Base-by-base conservation (phyloP, 2,113 vertebrate genomes). In the Amphilophus citrinellus region DNA sequence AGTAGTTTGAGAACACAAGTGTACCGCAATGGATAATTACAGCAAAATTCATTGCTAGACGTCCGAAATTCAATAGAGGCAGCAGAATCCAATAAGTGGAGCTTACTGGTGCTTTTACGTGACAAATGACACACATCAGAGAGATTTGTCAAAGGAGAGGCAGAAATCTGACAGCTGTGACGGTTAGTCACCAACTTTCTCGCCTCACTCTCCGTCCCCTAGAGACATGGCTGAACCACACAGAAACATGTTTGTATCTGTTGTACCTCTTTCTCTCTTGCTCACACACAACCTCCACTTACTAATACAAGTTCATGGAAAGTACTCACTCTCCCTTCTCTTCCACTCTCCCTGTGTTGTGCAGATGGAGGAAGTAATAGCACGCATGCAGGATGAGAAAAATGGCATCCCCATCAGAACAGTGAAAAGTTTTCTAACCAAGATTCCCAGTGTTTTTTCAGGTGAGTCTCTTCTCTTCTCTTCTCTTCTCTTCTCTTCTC, bases 401-500 rank as follows among this genome's bases (percentile, higher is more conserved):
- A 98, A 97, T 79, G 98, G 98, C 85, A 99, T 99, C 94, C 97
- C 98, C 35, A 99, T 99, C 91, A 97, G 98, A 76, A 99, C 98
- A 30, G 98, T 99, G 92, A 99, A 99, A 96, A 99, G 98, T 94
- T 99, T 99, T 94, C 97, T 99, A 89, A 98, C 98, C 95, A 99
- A 98, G 97, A 99, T 99, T 82, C 98, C 98, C 84, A 99, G 98
- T 90, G 98, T 99, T 90, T 99, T 99, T 96, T 99, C 98, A 92
- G 98, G 98, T 99, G 97, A 97, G 97, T 87, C 17, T 65, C 18
- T 20, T 24, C 30, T 71, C 63, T 24, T 14, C 63, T 42, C 32
- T 42, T 61, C 56, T 83, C 17, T 30, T 13, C 32, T 68, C 58
- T 50, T 53, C 5, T 76, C 35, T 77, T 14, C 20, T 59, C 53